Evolutionary conservation across 1,140 invertebrate species (phyloP), one percentile per base, ranked within the genome.

Genomic region (Cecropterus lyciades): DNA sequence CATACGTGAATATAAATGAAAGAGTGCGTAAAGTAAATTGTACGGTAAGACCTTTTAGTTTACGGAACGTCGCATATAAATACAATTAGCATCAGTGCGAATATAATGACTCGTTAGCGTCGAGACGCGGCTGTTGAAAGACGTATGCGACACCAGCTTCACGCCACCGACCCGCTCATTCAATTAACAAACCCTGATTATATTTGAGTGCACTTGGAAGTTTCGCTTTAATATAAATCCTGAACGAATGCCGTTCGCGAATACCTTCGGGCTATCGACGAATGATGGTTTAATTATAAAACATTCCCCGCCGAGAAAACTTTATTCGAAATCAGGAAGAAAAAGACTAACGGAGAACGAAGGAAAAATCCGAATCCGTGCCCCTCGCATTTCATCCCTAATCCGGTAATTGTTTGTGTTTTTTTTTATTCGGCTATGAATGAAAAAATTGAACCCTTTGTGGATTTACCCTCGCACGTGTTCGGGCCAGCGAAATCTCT

Each of bases 381-480:
- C 73, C 70, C 73, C 79, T 66, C 62, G 53, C 70, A 65, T 78
- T 82, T 80, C 75, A 80, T 79, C 78, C 69, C 67, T 89, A 84
- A 89, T 87, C 80, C 77, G 73, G 81, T 82, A 84, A 87, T 87
- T 85, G 84, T 87, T 69, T 55, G 73, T 43, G 16, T 17, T 70
- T 63, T 73, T 78, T 89, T 85, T 87, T 85, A 49, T 59, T 80
- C 52, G 49, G 70, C 63, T 76, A 69, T 74, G 67, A 82, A 79
- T 71, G 73, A 85, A 87, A 83, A 80, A 86, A 79, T 65, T 56
- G 63, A 78, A 80, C 79, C 84, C 83, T 86, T 88, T 82, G 77
- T 87, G 65, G 73, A 81, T 64, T 68, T 80, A 78, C 79, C 82
- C 83, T 80, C 83, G 82, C 82, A 87, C 81, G 81, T 87, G 85